phyloP scores from a whole-genome alignment of 2,888 invertebrate species.

The Torymus texanus region DNA sequence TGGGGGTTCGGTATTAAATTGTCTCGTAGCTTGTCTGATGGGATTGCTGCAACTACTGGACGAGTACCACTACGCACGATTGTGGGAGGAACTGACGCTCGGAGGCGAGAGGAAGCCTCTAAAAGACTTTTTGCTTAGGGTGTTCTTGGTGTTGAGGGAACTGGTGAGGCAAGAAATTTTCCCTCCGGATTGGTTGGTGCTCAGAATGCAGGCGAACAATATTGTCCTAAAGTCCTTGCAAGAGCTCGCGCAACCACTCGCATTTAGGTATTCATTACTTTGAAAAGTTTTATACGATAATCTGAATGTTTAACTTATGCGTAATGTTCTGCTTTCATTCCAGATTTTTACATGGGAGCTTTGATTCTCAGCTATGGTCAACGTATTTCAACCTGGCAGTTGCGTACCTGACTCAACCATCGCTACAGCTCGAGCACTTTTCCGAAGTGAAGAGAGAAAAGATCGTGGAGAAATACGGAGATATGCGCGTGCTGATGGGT shows the following conservation, averaged over 20 bases:
- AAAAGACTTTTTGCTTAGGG: constrained; percentile 90
- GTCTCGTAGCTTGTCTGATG: constrained; percentile 90
- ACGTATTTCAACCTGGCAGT: constrained; percentile 89
- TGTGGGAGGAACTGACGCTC: constrained; percentile 88
- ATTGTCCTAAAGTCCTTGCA: constrained; percentile 89
- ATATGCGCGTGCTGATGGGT: constrained; percentile 95
- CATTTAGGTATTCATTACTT: constrained; percentile 75
- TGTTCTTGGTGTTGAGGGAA: constrained; percentile 87
- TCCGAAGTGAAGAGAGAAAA: constrained; percentile 87
- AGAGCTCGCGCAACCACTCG: constrained; percentile 91
- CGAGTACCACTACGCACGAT: constrained; percentile 89
- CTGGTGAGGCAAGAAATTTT: constrained; percentile 87
- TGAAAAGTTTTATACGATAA: no score
- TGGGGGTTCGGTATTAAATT: constrained; percentile 84
- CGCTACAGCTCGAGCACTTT: constrained; percentile 87
- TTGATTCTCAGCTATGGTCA: constrained; percentile 81
- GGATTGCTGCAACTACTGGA: constrained; percentile 91
- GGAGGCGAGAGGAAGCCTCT: constrained; percentile 84
- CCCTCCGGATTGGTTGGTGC: constrained; percentile 92
- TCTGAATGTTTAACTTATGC: no score
- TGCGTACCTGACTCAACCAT: constrained; percentile 87
- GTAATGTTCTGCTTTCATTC: background rate
- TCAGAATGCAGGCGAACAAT: constrained; percentile 91
- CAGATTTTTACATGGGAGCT: constrained; percentile 83
- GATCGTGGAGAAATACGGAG: constrained; percentile 87